A percentile compares a stretch with the other conserved stretches of the same genome.
phyloP scores from a whole-genome alignment of 2,797 vertebrate genomes.

The Notamacropus eugenii region DNA sequence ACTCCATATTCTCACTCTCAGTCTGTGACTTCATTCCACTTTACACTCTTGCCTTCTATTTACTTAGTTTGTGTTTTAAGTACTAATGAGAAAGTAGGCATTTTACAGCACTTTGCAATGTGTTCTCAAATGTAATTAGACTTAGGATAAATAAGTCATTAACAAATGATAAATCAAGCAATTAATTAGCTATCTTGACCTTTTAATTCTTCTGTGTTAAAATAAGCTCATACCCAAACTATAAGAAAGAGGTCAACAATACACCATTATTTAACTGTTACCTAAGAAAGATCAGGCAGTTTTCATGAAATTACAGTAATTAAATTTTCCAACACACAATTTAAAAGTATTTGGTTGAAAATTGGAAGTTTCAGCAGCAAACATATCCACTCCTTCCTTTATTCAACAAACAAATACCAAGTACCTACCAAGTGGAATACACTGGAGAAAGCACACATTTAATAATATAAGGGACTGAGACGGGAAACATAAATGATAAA shows the following conservation, averaged over 20 bases:
- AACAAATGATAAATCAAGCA: constrained; percentile 65
- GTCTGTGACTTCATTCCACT: not conserved
- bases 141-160: constrained; percentile 70
- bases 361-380: not conserved
- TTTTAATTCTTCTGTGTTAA: constrained; percentile 56
- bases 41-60: not conserved
- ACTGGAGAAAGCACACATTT: not conserved
- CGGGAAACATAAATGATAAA: not conserved
- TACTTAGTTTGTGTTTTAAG: not conserved
- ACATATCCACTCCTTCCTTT: not conserved
- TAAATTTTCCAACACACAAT: not conserved
- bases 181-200: constrained; percentile 55
- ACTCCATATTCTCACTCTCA: not conserved
- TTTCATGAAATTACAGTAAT: not conserved
- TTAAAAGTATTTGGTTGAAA: not conserved
- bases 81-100: not conserved
- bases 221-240: constrained; percentile 50
- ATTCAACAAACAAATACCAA: not conserved
- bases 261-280: not conserved
- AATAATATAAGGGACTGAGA: not conserved
- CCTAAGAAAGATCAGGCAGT: not conserved
- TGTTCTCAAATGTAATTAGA: constrained; percentile 60
- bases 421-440: not conserved
- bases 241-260: not conserved
- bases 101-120: constrained; percentile 31